These are phyloP conservation scores for Oncorhynchus masou DNA, from an alignment of 2,113 vertebrate genomes.

Conservation along the genomic window DNA sequence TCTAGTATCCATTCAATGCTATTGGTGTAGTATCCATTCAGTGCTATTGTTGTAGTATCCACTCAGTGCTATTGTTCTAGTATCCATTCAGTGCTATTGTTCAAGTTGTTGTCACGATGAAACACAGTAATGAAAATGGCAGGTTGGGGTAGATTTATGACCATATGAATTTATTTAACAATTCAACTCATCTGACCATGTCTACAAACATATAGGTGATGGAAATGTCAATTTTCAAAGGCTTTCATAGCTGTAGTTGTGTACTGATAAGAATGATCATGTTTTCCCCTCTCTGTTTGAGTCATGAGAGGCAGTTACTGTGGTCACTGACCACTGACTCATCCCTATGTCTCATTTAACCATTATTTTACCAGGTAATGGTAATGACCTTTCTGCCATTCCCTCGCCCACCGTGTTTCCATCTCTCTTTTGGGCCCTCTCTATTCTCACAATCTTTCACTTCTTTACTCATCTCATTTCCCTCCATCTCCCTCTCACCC, in stretches of 20 bases:
- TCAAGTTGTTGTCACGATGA: background rate
- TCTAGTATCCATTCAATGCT: too few species aligned
- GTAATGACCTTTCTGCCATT: background rate
- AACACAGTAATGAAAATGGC: background rate
- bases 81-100: too few species aligned
- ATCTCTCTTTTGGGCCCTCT: background rate
- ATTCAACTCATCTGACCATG: background rate
- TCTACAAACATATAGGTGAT: background rate
- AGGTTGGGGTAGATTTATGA: background rate
- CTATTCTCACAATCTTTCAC: background rate
- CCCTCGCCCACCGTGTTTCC: background rate
- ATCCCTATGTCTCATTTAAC: background rate
- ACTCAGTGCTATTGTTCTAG: too few species aligned
- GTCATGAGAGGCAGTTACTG: background rate
- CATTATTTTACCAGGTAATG: background rate
- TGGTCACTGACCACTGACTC: background rate
- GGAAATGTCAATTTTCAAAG: background rate
- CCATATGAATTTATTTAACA: background rate
- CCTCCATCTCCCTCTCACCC: constrained; percentile 7
- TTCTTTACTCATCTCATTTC: constrained; percentile 7
- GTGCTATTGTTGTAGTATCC: too few species aligned
- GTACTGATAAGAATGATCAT: background rate
- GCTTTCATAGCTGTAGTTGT: background rate
- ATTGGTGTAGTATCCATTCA: too few species aligned
- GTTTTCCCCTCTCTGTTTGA: background rate